Evolutionary conservation across 2,113 vertebrate species (phyloP).

Genomic region (Sphyrna mokarran): DNA sequence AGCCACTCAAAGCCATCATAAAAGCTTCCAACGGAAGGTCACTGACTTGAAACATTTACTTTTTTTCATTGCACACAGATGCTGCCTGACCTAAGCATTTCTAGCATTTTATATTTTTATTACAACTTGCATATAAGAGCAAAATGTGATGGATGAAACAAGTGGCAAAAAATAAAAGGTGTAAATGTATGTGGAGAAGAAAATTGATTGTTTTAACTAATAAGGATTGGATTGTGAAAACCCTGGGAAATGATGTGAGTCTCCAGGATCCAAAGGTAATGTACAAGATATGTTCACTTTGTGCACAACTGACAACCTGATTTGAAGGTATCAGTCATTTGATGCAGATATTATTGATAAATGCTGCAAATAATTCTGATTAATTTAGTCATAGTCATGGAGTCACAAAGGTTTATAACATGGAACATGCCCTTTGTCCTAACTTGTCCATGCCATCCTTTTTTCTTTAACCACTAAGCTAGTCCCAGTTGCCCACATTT

Average conservation of each 20-base stretch:
- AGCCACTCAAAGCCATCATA: not conserved
- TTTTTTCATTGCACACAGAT: too few species aligned
- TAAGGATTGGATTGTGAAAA: not conserved
- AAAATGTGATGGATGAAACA: not conserved
- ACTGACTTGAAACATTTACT: not conserved
- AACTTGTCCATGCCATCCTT: too few species aligned
- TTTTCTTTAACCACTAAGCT: too few species aligned
- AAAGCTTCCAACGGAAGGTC: not conserved
- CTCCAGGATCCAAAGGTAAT: not conserved
- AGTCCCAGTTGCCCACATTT: too few species aligned
- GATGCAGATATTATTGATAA: not conserved
- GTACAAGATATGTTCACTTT: not conserved
- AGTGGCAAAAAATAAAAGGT: not conserved
- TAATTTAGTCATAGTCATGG: not conserved
- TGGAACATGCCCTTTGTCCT: too few species aligned
- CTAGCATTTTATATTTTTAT: not conserved
- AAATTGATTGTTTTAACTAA: not conserved
- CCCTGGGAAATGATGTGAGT: not conserved
- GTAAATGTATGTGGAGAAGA: not conserved
- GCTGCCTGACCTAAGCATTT: not conserved
- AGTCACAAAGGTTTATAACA: too few species aligned
- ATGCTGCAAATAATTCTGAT: not conserved
- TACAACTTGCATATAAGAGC: not conserved
- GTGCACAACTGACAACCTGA: not conserved
- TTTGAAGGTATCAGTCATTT: not conserved